phyloP scores from a whole-genome alignment of 2,888 invertebrate genomes.

The Hofmannophila pseudospretella region DNA sequence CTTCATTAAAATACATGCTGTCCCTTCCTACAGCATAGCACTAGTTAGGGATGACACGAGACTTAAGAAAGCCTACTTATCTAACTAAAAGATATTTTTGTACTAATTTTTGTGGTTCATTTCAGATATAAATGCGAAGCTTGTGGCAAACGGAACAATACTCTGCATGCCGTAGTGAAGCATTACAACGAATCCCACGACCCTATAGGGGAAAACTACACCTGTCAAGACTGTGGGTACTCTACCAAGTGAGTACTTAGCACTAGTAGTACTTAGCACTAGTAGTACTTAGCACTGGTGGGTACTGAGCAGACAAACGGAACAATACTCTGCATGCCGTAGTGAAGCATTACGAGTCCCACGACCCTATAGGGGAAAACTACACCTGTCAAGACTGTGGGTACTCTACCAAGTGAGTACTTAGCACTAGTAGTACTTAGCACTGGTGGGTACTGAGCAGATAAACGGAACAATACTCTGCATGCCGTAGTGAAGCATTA shows the following conservation, averaged over 20 bases:
- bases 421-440: no score
- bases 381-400: conserved; percentile 46
- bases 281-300: no score
- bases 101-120: no score
- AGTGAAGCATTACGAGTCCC: no score
- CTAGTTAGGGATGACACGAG: no score
- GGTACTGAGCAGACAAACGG: no score
- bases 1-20: no score
- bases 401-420: conserved; percentile 47
- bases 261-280: no score
- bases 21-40: no score
- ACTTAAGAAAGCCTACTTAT: no score
- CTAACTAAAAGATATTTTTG: no score
- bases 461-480: conserved; percentile 38
- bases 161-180: conserved; percentile 38
- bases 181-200: conserved; percentile 52
- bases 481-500: conserved; percentile 36
- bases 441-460: no score
- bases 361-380: conserved; percentile 26
- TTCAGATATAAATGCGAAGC: conserved; percentile 50
- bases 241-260: conserved; percentile 43
- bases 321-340: conserved; percentile 40
- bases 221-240: conserved; percentile 44
- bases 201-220: conserved; percentile 29
- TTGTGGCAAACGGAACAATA: conserved; percentile 44